Percentiles rank a stretch among this genome's conserved stretches.
These are phyloP conservation scores for Willisornis vidua DNA, from an alignment of 2,113 vertebrate species.

Conservation along the genomic window DNA sequence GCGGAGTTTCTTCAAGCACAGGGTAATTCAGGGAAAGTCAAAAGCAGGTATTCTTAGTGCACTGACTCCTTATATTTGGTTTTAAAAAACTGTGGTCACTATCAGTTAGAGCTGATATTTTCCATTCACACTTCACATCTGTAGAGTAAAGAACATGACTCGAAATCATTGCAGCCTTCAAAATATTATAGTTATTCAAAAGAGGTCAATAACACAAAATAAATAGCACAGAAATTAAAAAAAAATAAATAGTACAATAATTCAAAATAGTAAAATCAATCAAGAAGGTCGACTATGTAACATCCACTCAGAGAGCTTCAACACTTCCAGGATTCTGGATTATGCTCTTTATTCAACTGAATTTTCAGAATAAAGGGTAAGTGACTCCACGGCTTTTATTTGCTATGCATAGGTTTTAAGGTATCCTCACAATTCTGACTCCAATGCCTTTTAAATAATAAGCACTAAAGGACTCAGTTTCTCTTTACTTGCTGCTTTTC, in stretches of 20 bases:
- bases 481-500: not conserved
- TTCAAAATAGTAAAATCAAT: not conserved
- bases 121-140: not conserved
- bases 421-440: accelerated
- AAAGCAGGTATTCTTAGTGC: not conserved
- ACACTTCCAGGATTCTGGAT: not conserved
- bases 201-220: not conserved
- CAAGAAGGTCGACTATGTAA: not conserved
- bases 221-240: not conserved
- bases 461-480: not conserved
- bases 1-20: not conserved
- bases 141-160: no score
- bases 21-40: not conserved
- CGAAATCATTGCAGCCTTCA: not conserved
- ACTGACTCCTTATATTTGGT: not conserved
- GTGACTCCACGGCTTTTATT: not conserved
- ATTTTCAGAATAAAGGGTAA: not conserved
- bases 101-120: not conserved
- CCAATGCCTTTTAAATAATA: not conserved
- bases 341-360: not conserved
- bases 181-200: not conserved
- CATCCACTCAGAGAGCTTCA: not conserved
- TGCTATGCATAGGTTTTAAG: not conserved
- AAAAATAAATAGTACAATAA: not conserved
- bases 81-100: not conserved